Base-by-base conservation (phyloP, 1,140 invertebrate genomes). In the Daktulosphaira vitifoliae region DNA sequence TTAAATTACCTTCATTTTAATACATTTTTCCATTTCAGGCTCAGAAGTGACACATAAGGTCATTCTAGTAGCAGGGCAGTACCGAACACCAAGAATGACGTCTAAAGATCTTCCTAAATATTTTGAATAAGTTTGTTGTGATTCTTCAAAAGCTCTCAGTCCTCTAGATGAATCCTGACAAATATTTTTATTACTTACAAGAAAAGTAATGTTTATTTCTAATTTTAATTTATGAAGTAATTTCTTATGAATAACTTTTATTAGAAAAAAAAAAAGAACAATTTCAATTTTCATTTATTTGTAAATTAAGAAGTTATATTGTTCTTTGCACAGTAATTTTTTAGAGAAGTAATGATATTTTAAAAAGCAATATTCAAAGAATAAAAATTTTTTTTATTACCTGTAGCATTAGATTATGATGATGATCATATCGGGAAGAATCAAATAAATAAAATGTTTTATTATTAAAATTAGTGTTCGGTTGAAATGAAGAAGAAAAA, bases 1-100 rank as follows among this genome's bases (percentile, higher is more conserved):
- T n/a, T n/a, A n/a, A n/a, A n/a, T 74, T 77, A 94, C 90, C 79
- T 83, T 89, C 94, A 98, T 97, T 75, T 89, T 89, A 33, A 89
- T 76, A 75, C 95, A 98, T 78, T 98, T 98, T 25, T 87, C 83
- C 75, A 90, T 81, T 77, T 98, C 95, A 0, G 83, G 80, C 50
- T 90, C 84, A 1, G 93, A 96, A 1, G 92, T 93, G 7, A 97
- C 88, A 75, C 95, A 98, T 6, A 96, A 71, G 1, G 81, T 86
- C 77, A 93, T 89, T 20, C 80, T 76, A 29, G 82, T 80, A 6
- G 94, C 84, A 0, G 90, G 86, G 75, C 92, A 96, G 51, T 84
- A 80, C 52, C 87, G 78, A 3, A 93, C 80, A 15, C 81, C 84
- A 51, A 87, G 74, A 62, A 93, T 87, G 0, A 82, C 76, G 39